Conservation (phyloP, 2,888 invertebrate genomes). For the Celastrina argiolus region DNA sequence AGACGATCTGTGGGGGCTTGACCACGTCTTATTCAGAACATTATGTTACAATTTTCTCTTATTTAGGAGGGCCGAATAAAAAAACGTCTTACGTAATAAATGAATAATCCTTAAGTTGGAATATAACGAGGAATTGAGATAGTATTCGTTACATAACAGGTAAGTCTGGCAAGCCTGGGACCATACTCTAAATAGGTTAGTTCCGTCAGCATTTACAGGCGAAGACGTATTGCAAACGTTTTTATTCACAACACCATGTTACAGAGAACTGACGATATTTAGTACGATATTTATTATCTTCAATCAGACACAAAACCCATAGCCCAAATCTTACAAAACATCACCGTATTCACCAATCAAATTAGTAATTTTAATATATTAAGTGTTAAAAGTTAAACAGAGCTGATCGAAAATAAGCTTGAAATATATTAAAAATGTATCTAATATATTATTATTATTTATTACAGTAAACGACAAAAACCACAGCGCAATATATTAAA, state of each 20-base stretch:
- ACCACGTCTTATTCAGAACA: no score
- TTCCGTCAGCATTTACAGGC: background rate
- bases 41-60: background rate
- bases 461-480: background rate
- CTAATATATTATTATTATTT: background rate
- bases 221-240: background rate
- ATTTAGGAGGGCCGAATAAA: background rate
- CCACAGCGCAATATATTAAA: background rate
- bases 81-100: no score
- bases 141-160: background rate
- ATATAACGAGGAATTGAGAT: background rate
- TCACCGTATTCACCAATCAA: background rate
- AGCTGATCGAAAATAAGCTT: background rate
- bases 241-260: background rate
- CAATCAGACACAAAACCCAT: background rate
- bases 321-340: background rate
- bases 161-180: background rate
- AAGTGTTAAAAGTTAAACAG: background rate
- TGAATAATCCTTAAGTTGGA: no score
- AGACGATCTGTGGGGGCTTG: no score
- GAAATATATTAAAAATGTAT: background rate
- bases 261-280: background rate
- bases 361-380: constrained; percentile 2
- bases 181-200: background rate
- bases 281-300: background rate